Evolutionary conservation across 2,888 invertebrate species (phyloP).

Genomic region (Nipponacmea schrenckii): DNA sequence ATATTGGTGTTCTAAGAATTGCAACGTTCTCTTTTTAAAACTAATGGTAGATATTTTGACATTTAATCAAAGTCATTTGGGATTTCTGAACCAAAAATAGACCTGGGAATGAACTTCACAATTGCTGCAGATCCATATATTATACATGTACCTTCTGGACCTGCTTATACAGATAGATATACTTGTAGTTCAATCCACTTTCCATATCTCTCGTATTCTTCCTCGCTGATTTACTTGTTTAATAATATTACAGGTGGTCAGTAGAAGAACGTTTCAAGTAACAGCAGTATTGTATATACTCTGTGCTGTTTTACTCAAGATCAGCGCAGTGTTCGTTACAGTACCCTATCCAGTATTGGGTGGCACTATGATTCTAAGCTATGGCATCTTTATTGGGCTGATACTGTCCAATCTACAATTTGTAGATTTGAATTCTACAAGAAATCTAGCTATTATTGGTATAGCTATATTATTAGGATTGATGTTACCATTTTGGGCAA

Average conservation of each 20-base stretch:
- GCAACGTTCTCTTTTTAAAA: background rate
- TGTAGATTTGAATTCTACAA: slow-evolving; percentile 82
- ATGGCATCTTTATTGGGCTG: slow-evolving; percentile 49
- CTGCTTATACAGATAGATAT: too few species aligned
- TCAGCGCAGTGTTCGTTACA: slow-evolving; percentile 68
- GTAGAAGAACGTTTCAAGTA: slow-evolving; percentile 64
- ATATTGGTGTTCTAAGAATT: slow-evolving; percentile 14
- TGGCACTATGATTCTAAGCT: slow-evolving; percentile 50
- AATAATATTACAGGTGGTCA: slow-evolving; percentile 60
- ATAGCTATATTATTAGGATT: slow-evolving; percentile 87
- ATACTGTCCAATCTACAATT: slow-evolving; percentile 51
- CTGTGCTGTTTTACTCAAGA: slow-evolving; percentile 67
- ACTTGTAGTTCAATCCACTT: too few species aligned
- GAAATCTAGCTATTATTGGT: slow-evolving; percentile 86
- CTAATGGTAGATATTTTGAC: background rate
- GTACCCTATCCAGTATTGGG: slow-evolving; percentile 70
- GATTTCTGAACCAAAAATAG: too few species aligned
- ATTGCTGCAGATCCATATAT: too few species aligned
- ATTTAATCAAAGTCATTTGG: background rate
- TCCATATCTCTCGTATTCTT: too few species aligned
- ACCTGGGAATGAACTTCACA: too few species aligned
- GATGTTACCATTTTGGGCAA: slow-evolving; percentile 62
- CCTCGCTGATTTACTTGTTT: too few species aligned
- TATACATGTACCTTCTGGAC: too few species aligned
- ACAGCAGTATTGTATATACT: slow-evolving; percentile 65